Base-by-base conservation (phyloP, 1,140 invertebrate species). In the Aphaenogaster ashmeadi region DNA sequence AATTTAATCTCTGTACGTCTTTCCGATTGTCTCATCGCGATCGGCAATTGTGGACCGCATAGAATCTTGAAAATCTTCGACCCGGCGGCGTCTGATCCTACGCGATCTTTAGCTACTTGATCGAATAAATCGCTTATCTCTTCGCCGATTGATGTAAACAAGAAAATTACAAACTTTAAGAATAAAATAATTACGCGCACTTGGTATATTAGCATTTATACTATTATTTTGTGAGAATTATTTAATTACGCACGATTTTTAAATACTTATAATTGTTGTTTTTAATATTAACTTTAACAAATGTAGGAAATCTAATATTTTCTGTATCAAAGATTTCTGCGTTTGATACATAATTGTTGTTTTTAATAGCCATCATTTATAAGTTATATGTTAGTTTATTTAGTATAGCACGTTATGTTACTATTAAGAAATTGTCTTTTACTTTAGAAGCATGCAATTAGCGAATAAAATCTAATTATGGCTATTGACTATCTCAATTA, bases 331-430 rank as follows among this genome's bases (percentile, higher is more conserved):
- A 47, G 6, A 56, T 33, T 56, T 81, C 5, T 44, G 8, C 3
- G 18, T 71, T n/a, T 56, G 36, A 27, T 27, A 27, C 9, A 58
- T 6, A 27, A 38, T 44, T 71, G 21, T 6, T n/a, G 13, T 71
- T 81, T 44, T 21, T 44, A 41, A 47, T 9, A 44, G 2, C 36
- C 3, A n/a, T 27, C 7, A 38, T 54, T 52, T 54, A 50, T 69
- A 38, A 67, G 7, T 80, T 80, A 33, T 44, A 64, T 79, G 6
- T 21, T 69, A 80, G 33, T 67, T 80, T 69, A 41, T 4, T 80
- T 54, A 54, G 2, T 50, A 27, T 15, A 47, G 18, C n/a, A 38
- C 69, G 36, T 18, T 41, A 27, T 4, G 3, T 21, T 67, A 21
- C 13, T 41, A 6, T 41, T 9, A 21, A 41, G 36, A 54, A 69